Percentiles rank a stretch among this genome's conserved stretches.
phyloP scores from a whole-genome alignment of 2,113 vertebrate species.

The Prietella phreatophila region DNA sequence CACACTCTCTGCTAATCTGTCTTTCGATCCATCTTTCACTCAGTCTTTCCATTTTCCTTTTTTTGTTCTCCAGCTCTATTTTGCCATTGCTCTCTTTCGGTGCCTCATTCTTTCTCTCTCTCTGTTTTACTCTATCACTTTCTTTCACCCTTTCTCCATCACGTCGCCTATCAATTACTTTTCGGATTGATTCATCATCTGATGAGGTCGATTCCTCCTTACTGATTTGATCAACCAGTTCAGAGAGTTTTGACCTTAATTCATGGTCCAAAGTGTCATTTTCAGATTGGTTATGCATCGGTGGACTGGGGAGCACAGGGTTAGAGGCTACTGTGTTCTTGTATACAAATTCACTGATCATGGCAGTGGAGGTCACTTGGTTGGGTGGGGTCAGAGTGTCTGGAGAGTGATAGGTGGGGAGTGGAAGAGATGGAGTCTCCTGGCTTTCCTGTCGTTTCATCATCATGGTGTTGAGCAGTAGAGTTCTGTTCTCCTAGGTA shows the following conservation, averaged over 20 bases:
- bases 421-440: constrained; percentile 54
- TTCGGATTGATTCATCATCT: constrained; percentile 71
- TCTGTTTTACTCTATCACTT: constrained; percentile 60
- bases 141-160: constrained; percentile 61
- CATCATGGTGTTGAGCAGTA: constrained; percentile 66
- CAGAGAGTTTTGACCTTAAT: constrained; percentile 73
- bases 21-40: constrained; percentile 25
- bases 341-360: constrained; percentile 60
- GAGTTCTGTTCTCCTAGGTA: constrained; percentile 65
- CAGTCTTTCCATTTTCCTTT: constrained; percentile 22
- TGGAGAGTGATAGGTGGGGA: constrained; percentile 33
- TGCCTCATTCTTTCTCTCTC: background rate
- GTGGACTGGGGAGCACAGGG: constrained; percentile 43
- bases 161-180: constrained; percentile 63
- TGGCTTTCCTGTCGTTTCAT: constrained; percentile 65
- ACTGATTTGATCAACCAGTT: constrained; percentile 76
- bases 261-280: constrained; percentile 70
- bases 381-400: constrained; percentile 46
- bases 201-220: constrained; percentile 80
- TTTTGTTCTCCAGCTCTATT: background rate
- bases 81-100: background rate
- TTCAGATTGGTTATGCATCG: constrained; percentile 39
- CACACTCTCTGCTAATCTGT: constrained; percentile 20
- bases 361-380: constrained; percentile 54
- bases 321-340: constrained; percentile 58